These are phyloP conservation scores for Lepas anatifera DNA, from an alignment of 2,888 invertebrate genomes.

Conservation along the genomic window DNA sequence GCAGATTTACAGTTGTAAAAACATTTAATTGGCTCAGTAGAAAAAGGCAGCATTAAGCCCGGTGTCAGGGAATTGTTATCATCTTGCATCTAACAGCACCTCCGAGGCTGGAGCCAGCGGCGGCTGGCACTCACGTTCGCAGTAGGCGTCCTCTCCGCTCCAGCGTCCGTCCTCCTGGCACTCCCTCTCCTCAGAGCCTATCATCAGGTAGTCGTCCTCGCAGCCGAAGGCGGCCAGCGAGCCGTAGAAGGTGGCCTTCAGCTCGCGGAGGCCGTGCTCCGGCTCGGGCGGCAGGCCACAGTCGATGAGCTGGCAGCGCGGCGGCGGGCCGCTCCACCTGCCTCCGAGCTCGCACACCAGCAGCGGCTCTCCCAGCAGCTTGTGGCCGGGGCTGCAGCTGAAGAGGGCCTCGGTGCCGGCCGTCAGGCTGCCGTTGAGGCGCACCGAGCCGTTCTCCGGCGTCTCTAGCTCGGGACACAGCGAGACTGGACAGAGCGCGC, in stretches of 20 bases:
- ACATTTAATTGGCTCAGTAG: too few species aligned
- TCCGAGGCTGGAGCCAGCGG: too few species aligned
- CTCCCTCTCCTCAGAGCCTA: slow-evolving; percentile 44
- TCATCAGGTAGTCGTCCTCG: slow-evolving; percentile 61
- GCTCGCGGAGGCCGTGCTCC: slow-evolving; percentile 44
- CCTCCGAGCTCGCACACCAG: slow-evolving; percentile 76
- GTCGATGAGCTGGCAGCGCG: slow-evolving; percentile 53
- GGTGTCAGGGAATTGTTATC: too few species aligned
- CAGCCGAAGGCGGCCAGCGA: slow-evolving; percentile 75
- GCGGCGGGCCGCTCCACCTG: slow-evolving; percentile 66
- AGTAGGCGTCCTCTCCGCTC: slow-evolving; percentile 68
- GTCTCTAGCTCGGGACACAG: slow-evolving; percentile 44
- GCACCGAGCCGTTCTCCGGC: slow-evolving; percentile 72
- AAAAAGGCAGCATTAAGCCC: too few species aligned
- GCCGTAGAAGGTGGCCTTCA: slow-evolving; percentile 80
- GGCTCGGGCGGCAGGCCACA: slow-evolving; percentile 29
- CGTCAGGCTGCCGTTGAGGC: slow-evolving; percentile 61
- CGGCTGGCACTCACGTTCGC: slow-evolving; percentile 54
- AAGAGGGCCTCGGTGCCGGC: slow-evolving; percentile 47
- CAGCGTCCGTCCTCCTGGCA: slow-evolving; percentile 55
- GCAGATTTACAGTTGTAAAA: too few species aligned
- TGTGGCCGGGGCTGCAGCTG: slow-evolving; percentile 67
- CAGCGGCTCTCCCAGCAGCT: slow-evolving; percentile 67
- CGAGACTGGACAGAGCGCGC: not conserved
- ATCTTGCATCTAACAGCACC: too few species aligned